These are phyloP conservation scores for Lumbricus terrestris DNA, from an alignment of 2,888 invertebrate species.

Conservation along the genomic window DNA sequence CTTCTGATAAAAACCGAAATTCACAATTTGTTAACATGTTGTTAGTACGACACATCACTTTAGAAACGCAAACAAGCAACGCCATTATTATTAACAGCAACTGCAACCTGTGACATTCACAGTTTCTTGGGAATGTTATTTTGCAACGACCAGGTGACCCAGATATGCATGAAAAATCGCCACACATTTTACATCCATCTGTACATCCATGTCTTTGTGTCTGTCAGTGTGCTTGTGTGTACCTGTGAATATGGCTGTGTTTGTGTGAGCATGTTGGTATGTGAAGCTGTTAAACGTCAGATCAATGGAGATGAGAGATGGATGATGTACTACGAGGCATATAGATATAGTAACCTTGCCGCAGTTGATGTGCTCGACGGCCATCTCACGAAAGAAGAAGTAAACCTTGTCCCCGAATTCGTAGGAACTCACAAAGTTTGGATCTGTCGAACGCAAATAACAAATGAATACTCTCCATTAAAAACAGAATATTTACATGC, in stretches of 20 bases:
- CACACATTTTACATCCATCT: too few species aligned
- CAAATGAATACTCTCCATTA: not conserved
- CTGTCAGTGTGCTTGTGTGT: not conserved
- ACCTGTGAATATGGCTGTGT: not conserved
- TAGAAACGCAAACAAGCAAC: not conserved
- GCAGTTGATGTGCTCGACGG: slow-evolving; percentile 90
- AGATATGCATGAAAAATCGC: not conserved
- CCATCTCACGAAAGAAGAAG: slow-evolving; percentile 85
- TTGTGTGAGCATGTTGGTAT: not conserved
- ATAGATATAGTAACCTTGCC: slow-evolving; percentile 82
- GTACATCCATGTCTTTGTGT: too few species aligned
- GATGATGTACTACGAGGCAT: too few species aligned
- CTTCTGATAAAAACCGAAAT: too few species aligned
- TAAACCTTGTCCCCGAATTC: slow-evolving; percentile 84
- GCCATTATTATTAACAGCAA: too few species aligned
- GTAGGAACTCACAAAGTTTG: slow-evolving; percentile 87
- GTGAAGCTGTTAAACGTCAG: not conserved
- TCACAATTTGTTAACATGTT: too few species aligned
- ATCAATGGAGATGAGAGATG: not conserved
- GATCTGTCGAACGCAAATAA: too few species aligned
- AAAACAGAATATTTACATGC: too few species aligned
- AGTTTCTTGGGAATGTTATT: not conserved
- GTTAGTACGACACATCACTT: not conserved
- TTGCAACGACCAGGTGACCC: not conserved
- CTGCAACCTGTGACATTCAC: not conserved